These are phyloP conservation scores for Pocillopora meandrina DNA, from an alignment of 92 coral and sea anemone genomes.

Conservation along the genomic window DNA sequence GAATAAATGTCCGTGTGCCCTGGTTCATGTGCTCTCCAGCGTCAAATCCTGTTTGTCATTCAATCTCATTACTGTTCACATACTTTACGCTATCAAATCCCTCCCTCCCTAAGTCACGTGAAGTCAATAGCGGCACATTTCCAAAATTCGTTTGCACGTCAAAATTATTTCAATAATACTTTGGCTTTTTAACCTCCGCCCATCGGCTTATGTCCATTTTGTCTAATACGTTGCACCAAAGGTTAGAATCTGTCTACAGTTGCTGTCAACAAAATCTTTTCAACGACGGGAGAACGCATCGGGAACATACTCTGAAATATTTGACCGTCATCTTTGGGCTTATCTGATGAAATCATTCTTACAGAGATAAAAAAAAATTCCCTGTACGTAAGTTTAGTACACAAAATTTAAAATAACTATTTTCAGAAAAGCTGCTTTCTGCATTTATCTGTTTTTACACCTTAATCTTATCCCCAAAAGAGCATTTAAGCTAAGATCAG, in stretches of 20 bases:
- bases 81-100: conserved; percentile 5
- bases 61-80: conserved; percentile 23
- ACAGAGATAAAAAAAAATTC: too few species aligned
- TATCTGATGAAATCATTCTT: too few species aligned
- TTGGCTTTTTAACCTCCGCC: not conserved
- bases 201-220: not conserved
- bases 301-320: too few species aligned
- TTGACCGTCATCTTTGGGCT: too few species aligned
- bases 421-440: too few species aligned
- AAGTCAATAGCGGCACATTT: conserved; percentile 7
- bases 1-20: conserved; percentile 20
- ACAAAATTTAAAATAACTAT: too few species aligned
- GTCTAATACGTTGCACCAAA: not conserved
- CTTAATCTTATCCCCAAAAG: too few species aligned
- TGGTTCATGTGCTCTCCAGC: not conserved
- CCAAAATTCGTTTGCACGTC: conserved; percentile 12
- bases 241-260: not conserved
- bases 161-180: not conserved
- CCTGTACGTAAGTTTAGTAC: too few species aligned
- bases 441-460: too few species aligned
- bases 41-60: conserved; percentile 14
- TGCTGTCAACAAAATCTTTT: too few species aligned
- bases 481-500: too few species aligned
- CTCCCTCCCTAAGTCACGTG: conserved; percentile 24
- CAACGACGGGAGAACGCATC: too few species aligned